Percentiles rank a stretch among this genome's conserved stretches.
These are phyloP conservation scores for Drosophila infuscata DNA, from an alignment of 2,888 invertebrate genomes.

Conservation along the genomic window DNA sequence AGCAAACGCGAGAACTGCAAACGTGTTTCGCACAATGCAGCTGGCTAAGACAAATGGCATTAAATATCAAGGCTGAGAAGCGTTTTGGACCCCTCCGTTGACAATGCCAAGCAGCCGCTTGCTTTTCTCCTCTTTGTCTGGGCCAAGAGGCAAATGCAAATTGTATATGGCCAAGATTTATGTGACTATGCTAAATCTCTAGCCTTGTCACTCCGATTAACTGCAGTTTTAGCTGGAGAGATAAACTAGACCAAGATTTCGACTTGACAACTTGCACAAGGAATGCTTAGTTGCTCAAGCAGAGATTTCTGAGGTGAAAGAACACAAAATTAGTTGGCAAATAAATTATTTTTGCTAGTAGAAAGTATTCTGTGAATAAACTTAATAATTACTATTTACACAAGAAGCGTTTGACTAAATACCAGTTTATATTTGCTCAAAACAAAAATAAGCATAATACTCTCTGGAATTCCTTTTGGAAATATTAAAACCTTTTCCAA, in stretches of 20 bases:
- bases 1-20: neutral
- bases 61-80: conserved; percentile 34
- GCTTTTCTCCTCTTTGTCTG: neutral
- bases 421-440: neutral
- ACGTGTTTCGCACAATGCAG: conserved; percentile 40
- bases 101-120: conserved; percentile 18
- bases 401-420: neutral
- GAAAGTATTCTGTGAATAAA: neutral
- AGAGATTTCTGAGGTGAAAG: neutral
- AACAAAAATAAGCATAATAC: neutral
- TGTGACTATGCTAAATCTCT: conserved; percentile 12
- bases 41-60: conserved; percentile 43
- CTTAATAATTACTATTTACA: neutral
- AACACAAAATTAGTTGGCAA: neutral
- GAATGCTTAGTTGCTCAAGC: neutral
- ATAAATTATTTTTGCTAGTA: no score
- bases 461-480: neutral
- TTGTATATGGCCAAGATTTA: conserved; percentile 18
- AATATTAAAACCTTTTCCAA: neutral
- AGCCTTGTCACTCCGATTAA: conserved; percentile 6
- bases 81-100: conserved; percentile 1
- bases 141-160: neutral
- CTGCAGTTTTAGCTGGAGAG: conserved; percentile 3
- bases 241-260: neutral
- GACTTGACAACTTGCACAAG: neutral